Percentiles rank a stretch among this genome's conserved stretches.
Conservation (phyloP, 30 jellyfish, hydroid and myxozoan species). For the Cassiopea xamachana region DNA sequence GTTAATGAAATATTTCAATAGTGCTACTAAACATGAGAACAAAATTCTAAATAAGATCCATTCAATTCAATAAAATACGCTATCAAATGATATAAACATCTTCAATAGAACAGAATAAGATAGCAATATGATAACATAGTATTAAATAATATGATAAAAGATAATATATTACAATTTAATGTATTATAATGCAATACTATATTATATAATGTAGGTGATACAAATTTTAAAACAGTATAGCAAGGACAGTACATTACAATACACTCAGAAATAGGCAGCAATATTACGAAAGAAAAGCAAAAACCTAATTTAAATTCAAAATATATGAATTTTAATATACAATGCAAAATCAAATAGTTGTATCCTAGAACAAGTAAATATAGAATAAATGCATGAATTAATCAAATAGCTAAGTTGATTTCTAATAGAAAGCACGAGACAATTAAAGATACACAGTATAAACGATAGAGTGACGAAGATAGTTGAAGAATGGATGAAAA, state of each 20-base stretch:
- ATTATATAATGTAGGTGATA: not conserved
- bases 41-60: not conserved
- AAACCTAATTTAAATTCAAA: too few relatives aligned
- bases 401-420: too few relatives aligned
- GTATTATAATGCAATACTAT: not conserved
- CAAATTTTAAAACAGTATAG: too few relatives aligned
- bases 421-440: too few relatives aligned
- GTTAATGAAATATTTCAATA: not conserved
- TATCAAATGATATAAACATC: not conserved
- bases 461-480: conserved; percentile 30
- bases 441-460: too few relatives aligned
- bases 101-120: not conserved
- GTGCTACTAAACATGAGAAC: not conserved
- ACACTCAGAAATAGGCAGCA: too few relatives aligned
- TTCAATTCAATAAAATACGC: not conserved
- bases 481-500: too few relatives aligned
- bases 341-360: too few relatives aligned
- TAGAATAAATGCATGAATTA: too few relatives aligned
- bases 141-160: not conserved
- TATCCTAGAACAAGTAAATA: too few relatives aligned
- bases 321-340: not conserved
- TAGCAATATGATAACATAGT: not conserved
- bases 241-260: not conserved
- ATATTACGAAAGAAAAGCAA: too few relatives aligned
- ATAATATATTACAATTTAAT: not conserved